These are phyloP conservation scores for Rotaria socialis DNA, from an alignment of 2,888 invertebrate genomes.

Conservation along the genomic window DNA sequence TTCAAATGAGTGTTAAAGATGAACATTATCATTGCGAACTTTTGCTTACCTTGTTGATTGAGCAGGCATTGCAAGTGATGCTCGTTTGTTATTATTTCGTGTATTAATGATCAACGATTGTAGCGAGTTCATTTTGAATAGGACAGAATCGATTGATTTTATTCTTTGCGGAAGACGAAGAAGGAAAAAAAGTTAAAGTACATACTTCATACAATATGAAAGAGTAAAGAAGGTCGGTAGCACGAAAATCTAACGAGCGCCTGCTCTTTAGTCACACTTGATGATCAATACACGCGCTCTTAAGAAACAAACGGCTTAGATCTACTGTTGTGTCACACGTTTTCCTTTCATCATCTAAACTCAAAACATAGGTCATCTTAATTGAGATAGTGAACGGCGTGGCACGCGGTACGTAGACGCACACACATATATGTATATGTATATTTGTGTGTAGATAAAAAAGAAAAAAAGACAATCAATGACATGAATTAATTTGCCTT, in stretches of 20 bases:
- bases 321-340: not conserved
- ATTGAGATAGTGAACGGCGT: not conserved
- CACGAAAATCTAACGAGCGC: not conserved
- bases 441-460: too few relatives aligned
- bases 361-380: not conserved
- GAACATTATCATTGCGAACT: not conserved
- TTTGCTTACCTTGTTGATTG: conserved; percentile 2
- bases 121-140: conserved; percentile 1
- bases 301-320: not conserved
- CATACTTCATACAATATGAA: conserved; percentile 18
- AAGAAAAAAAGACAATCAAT: not conserved
- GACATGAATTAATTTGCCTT: not conserved
- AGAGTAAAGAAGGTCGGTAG: not conserved
- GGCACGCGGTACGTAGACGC: too few relatives aligned
- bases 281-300: conserved; percentile 9
- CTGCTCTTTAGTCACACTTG: conserved; percentile 22
- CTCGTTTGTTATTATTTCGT: conserved; percentile 12
- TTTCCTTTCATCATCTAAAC: not conserved
- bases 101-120: not conserved
- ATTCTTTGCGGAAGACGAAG: not conserved
- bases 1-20: not conserved
- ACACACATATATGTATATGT: too few relatives aligned
- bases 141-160: not conserved
- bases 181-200: not conserved
- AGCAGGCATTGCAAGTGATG: not conserved